Base-by-base conservation (phyloP, 2,888 invertebrate genomes). In the Luperina nickerlii region DNA sequence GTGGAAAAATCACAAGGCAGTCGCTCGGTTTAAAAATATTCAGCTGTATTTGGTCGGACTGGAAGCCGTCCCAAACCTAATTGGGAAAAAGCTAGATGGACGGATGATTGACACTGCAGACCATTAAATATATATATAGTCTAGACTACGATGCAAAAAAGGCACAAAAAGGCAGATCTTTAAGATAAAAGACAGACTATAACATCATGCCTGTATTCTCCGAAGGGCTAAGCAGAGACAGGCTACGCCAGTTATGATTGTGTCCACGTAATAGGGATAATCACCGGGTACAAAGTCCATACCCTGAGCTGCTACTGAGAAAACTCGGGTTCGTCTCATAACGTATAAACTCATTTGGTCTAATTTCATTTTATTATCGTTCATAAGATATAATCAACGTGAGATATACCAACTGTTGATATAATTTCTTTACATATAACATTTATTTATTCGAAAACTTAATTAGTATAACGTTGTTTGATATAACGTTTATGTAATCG, bases 51-150 rank as follows among this genome's bases (percentile, higher is more conserved):
- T 78, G 76, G 54, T 32, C 20, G 20, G n/a, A 57, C 20, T 66
- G 32, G 62, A 42, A 42, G 62, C 51, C 0, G 18, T 5, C 6
- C 24, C 13, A 45, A 48, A 57, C 57, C 54, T 57, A n/a, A 32
- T 77, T 45, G 20, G 45, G 54, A 66, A 76, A 48, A 48, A 15
- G 54, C 7, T 18, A 6, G 65, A 65, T 32, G 9, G 76, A 66
- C 45, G 5, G 15, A 57, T 77, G 77, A 66, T 76, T 76, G 76
- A 76, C 77, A 48, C 57, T 9, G 45, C 32, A 66, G 65, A 27
- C 65, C 77, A 77, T 77, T 77, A 77, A 38, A 76, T n/a, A n/a
- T n/a, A n/a, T n/a, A n/a, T n/a, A n/a, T n/a, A n/a, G n/a, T 38
- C 66, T 76, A 20, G 57, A n/a, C 7, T 18, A 15, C 32, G 66